Base-by-base conservation (phyloP, 2,888 invertebrate species). In the Sinelater perroti region DNA sequence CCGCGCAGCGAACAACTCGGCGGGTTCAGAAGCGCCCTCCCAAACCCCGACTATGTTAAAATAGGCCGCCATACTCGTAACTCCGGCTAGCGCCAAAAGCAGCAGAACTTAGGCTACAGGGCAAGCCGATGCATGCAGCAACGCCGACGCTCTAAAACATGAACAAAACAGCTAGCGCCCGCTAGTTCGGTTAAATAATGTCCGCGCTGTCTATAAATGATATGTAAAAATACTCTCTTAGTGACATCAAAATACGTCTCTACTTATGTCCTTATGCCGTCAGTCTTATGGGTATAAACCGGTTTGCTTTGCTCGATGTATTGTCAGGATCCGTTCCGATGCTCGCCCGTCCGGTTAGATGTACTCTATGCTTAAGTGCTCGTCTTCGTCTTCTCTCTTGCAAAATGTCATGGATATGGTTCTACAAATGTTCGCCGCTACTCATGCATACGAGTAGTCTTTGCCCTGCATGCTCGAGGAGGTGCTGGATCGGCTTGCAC, bases 401-500 rank as follows among this genome's bases (percentile, higher is more conserved):
- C 77, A 78, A 70, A 77, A 77, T 57, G 76, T 77, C 73, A 76
- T 68, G 44, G 76, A 77, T 46, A 78, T 66, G 38, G 75, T 73
- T 63, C 73, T 74, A 72, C 77, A 78, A 74, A 78, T 73, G 56
- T 73, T 75, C 56, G 68, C 73, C 72, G 76, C 76, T 67, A 77
- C 77, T 78, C 78, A 78, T 70, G 77, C 75, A 67, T 76, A 78
- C 69, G 76, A 75, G 13, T 72, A 70, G 36, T 75, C 75, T 65
- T 74, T 76, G 10, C 71, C 71, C 35, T 72, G 51, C 54, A 66
- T 72, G 63, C 72, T 75, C 13, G 65, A 64, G 10, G 69, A 68
- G 31, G 74, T 74, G 54, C 74, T 75, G 6, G 77, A 77, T 11
- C 75, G 69, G 60, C 74, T 75, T 3, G 72, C 65, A 33, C 60